Conservation (phyloP, 2,888 invertebrate genomes). For the Oscheius sp. region DNA sequence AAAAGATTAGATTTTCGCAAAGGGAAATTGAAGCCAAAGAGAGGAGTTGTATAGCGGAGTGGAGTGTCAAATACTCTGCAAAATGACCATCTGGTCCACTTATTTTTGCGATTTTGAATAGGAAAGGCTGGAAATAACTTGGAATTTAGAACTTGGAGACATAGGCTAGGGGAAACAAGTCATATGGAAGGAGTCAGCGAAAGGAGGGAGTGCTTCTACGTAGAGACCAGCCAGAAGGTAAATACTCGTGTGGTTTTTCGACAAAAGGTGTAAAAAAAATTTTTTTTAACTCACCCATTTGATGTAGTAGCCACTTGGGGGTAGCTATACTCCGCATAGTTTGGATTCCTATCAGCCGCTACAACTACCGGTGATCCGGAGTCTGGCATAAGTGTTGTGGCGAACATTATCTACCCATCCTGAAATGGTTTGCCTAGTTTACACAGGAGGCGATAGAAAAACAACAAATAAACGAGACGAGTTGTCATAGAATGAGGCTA, state of each 20-base stretch:
- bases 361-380: constrained; percentile 12
- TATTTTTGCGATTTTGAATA: too few species aligned
- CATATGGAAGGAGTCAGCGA: too few species aligned
- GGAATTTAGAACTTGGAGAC: too few species aligned
- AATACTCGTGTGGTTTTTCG: too few species aligned
- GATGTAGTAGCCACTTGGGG: neutral
- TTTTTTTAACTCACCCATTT: constrained; percentile 6
- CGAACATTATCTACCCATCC: constrained; percentile 11
- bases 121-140: too few species aligned
- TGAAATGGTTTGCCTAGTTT: neutral
- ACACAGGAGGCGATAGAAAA: neutral
- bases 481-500: neutral
- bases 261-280: too few species aligned
- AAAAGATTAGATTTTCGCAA: too few species aligned
- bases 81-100: too few species aligned
- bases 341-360: constrained; percentile 14
- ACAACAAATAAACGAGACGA: neutral
- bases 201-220: too few species aligned
- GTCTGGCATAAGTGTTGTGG: neutral
- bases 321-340: constrained; percentile 19
- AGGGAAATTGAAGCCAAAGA: too few species aligned
- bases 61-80: neutral
- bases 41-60: neutral
- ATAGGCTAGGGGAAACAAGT: too few species aligned
- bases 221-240: too few species aligned